phyloP scores from a whole-genome alignment of 2,797 vertebrate species.

The Apogon talboti region DNA sequence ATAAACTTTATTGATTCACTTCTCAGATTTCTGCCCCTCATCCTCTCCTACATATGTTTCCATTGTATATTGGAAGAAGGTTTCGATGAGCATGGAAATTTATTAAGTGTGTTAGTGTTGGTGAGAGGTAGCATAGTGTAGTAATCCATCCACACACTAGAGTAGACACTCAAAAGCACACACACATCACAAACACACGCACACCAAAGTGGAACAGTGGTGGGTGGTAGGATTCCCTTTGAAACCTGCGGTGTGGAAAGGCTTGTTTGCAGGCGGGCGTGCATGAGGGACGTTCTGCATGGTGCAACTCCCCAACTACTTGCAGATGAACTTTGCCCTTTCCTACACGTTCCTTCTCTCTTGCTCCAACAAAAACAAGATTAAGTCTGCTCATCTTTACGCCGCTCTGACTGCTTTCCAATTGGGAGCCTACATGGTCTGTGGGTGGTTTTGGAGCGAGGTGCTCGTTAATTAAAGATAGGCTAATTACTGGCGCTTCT shows the following conservation, averaged over 20 bases:
- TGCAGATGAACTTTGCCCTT: conserved; percentile 77
- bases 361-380: conserved; percentile 76
- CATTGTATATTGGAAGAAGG: conserved; percentile 46
- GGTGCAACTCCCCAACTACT: conserved; percentile 68
- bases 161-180: conserved; percentile 49
- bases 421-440: conserved; percentile 68
- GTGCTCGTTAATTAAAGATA: conserved; percentile 87
- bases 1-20: conserved; percentile 38
- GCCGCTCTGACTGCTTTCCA: conserved; percentile 69
- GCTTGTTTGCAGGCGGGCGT: conserved; percentile 57
- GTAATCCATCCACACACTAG: conserved; percentile 53
- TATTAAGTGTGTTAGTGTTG: conserved; percentile 49
- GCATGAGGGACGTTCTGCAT: conserved; percentile 67
- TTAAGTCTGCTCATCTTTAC: conserved; percentile 73
- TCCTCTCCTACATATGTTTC: conserved; percentile 65
- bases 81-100: conserved; percentile 62
- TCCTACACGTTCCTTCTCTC: conserved; percentile 68
- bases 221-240: conserved; percentile 85
- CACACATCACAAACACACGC: conserved; percentile 50
- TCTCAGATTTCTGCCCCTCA: conserved; percentile 52
- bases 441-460: conserved; percentile 82
- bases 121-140: conserved; percentile 57
- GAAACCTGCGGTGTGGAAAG: conserved; percentile 74
- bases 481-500: conserved; percentile 86
- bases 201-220: conserved; percentile 80